phyloP scores from a whole-genome alignment of 2,797 vertebrate species.

The Microchirus variegatus region DNA sequence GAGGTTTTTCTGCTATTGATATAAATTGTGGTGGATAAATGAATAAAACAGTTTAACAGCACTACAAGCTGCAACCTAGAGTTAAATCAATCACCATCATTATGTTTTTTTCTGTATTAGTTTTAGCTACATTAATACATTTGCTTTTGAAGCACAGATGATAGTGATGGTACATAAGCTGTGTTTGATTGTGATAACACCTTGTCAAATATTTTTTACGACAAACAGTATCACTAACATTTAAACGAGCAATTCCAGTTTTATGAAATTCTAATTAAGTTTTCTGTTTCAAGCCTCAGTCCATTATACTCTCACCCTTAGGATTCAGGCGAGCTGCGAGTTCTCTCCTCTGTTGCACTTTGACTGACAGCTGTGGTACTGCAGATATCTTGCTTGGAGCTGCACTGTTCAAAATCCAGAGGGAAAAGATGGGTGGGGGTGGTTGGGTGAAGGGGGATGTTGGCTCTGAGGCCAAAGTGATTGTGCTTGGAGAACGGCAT shows the following conservation, averaged over 20 bases:
- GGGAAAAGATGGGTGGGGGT: conserved; percentile 2
- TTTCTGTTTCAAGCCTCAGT: conserved; percentile 21
- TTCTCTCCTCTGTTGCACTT: conserved; percentile 29
- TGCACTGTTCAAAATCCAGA: conserved; percentile 36
- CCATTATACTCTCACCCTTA: conserved; percentile 16
- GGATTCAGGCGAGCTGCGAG: conserved; percentile 36
- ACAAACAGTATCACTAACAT: conserved; percentile 5
- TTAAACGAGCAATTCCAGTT: conserved; percentile 24
- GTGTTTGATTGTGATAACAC: background rate
- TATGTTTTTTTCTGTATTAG: too few relatives aligned
- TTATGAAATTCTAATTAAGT: conserved; percentile 32
- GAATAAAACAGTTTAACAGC: too few relatives aligned
- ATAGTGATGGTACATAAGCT: conserved; percentile 3
- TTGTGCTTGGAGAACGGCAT: conserved; percentile 75
- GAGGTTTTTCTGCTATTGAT: too few relatives aligned
- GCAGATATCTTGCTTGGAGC: conserved; percentile 58
- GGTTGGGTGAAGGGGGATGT: conserved; percentile 9
- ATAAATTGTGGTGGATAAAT: too few relatives aligned
- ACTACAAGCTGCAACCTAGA: too few relatives aligned
- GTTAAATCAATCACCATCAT: too few relatives aligned
- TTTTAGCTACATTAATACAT: too few relatives aligned
- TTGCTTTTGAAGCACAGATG: too few relatives aligned
- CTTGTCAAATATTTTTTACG: conserved; percentile 28
- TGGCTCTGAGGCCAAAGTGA: conserved; percentile 65
- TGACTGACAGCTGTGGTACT: conserved; percentile 72